Conservation (phyloP, 2,888 invertebrate species). For the Oligia strigilis region DNA sequence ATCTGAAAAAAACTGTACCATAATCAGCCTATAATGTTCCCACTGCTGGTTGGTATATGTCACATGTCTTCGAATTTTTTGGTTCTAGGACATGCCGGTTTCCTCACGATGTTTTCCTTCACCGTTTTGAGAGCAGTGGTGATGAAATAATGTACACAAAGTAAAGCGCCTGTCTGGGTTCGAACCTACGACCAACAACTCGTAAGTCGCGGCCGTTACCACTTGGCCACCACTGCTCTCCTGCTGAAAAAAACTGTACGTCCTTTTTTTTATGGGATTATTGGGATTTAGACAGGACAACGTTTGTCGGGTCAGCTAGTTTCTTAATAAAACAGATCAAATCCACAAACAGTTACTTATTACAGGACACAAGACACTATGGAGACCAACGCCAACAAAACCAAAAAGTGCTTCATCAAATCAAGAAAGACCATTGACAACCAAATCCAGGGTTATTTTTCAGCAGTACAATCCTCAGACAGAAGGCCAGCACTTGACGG, state of each 20-base stretch:
- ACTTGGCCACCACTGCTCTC: too few species aligned
- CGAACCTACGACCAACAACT: too few species aligned
- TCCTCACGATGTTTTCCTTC: too few species aligned
- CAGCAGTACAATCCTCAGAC: background rate
- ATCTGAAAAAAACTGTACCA: background rate
- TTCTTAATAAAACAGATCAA: background rate
- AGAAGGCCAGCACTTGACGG: background rate
- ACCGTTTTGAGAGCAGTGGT: too few species aligned
- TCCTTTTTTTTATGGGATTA: background rate
- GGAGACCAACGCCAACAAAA: slow-evolving; percentile 28
- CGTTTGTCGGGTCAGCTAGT: background rate
- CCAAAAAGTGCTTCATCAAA: background rate
- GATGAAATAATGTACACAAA: too few species aligned
- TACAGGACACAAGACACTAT: slow-evolving; percentile 47
- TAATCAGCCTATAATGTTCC: too few species aligned
- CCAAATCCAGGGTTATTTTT: background rate
- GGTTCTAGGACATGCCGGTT: too few species aligned
- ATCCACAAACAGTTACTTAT: background rate
- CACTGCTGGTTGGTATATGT: too few species aligned
- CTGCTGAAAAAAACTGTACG: background rate
- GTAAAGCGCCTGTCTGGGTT: too few species aligned
- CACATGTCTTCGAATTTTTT: too few species aligned
- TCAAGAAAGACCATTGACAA: background rate
- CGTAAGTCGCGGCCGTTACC: too few species aligned
- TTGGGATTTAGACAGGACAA: background rate